Evolutionary conservation across 2,797 vertebrate species (phyloP).

Genomic region (Chlorospingus flavigularis): DNA sequence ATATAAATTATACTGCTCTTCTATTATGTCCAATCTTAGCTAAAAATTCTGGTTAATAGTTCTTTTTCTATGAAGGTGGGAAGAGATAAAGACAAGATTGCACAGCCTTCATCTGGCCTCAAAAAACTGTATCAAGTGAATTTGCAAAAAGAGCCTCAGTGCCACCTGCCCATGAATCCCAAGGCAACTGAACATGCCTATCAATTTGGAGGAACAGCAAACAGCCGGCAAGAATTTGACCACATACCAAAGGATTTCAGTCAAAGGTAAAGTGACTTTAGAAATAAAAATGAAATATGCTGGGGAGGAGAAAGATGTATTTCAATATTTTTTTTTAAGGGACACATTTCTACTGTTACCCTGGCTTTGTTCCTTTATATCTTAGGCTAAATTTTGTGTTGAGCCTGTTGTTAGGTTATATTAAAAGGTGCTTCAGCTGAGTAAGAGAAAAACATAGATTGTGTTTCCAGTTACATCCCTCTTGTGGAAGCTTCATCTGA

Average conservation of each 20-base stretch:
- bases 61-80: conserved; percentile 75
- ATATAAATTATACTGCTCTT: background rate
- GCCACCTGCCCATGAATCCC: conserved; percentile 80
- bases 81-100: conserved; percentile 78
- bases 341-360: background rate
- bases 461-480: background rate
- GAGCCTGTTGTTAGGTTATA: background rate
- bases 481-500: background rate
- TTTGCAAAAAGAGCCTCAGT: conserved; percentile 70
- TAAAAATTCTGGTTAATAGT: background rate
- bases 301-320: background rate
- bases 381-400: background rate
- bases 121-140: conserved; percentile 67
- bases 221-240: conserved; percentile 89
- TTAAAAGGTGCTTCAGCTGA: background rate
- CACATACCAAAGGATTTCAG: conserved; percentile 80
- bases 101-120: conserved; percentile 69
- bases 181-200: conserved; percentile 76
- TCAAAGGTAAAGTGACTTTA: conserved; percentile 77
- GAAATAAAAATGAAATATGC: background rate
- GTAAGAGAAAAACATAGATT: background rate
- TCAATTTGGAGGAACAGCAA: conserved; percentile 85
- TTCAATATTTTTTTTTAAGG: background rate
- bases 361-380: background rate
- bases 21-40: background rate